phyloP scores from a whole-genome alignment of 2,888 invertebrate species.

The Drosophila mercatorum region DNA sequence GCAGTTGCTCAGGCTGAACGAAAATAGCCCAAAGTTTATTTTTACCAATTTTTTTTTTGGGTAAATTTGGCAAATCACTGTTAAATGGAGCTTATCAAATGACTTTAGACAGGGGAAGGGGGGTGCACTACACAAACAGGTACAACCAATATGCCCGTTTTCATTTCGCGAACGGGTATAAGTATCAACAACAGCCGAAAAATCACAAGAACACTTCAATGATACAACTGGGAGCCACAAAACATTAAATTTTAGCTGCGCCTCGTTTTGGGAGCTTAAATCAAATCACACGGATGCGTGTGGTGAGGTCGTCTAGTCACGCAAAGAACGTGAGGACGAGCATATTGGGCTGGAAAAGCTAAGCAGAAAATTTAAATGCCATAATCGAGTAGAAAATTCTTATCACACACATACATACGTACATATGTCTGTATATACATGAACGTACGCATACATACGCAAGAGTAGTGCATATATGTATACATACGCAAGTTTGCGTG shows the following conservation, averaged over 20 bases:
- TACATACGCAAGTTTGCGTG: slow-evolving; percentile 6
- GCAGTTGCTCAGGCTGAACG: not conserved
- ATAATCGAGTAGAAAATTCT: slow-evolving; percentile 40
- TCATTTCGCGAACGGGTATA: not conserved
- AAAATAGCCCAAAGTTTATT: not conserved
- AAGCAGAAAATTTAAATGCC: slow-evolving; percentile 34
- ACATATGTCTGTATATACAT: not conserved
- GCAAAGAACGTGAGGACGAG: slow-evolving; percentile 22
- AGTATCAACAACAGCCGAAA: slow-evolving; percentile 9
- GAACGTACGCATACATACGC: slow-evolving; percentile 5
- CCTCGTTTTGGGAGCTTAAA: slow-evolving; percentile 46
- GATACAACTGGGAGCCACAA: slow-evolving; percentile 48
- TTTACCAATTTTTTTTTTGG: not conserved
- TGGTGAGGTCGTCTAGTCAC: slow-evolving; percentile 46
- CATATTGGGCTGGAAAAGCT: slow-evolving; percentile 3
- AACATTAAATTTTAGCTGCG: slow-evolving; percentile 24
- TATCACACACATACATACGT: slow-evolving; percentile 27
- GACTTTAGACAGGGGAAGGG: not conserved
- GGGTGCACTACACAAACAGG: not conserved
- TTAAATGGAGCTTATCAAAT: not conserved
- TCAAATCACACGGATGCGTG: slow-evolving; percentile 29
- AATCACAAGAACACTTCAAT: slow-evolving; percentile 37
- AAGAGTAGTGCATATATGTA: not conserved
- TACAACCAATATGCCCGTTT: not conserved
- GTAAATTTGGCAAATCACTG: not conserved